Percentiles rank a stretch among this genome's conserved stretches.
Conservation (phyloP, 2,888 invertebrate species). For the Cryptops parisi region DNA sequence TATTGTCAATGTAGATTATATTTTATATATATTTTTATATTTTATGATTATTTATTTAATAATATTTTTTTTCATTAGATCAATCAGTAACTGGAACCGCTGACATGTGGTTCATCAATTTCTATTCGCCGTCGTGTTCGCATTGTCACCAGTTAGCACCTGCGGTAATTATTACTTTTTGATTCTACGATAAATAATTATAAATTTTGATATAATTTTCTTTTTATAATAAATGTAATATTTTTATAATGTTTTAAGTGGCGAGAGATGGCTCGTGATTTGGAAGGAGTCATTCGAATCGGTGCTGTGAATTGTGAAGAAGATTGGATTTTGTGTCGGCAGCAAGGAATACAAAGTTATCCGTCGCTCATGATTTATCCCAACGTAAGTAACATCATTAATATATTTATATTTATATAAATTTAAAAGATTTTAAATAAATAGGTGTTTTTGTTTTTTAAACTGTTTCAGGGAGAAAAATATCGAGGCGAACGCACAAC, state of each 20-base stretch:
- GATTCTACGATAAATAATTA: too few species aligned
- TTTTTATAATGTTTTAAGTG: conserved; percentile 36
- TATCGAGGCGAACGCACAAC: conserved; percentile 46
- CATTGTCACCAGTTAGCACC: conserved; percentile 73
- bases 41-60: conserved; percentile 1
- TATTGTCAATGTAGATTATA: not conserved
- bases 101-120: conserved; percentile 71
- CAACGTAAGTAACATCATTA: conserved; percentile 34
- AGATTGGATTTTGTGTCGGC: conserved; percentile 59
- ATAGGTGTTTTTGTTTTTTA: conserved; percentile 27
- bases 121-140: conserved; percentile 71
- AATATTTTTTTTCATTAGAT: conserved; percentile 26
- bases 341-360: conserved; percentile 56
- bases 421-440: conserved; percentile 30
- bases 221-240: not conserved
- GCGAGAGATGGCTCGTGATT: conserved; percentile 57
- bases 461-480: conserved; percentile 38
- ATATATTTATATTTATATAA: too few species aligned
- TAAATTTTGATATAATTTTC: not conserved
- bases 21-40: not conserved
- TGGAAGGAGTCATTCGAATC: conserved; percentile 63
- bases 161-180: conserved; percentile 31
- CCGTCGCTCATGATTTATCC: conserved; percentile 59
- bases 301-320: conserved; percentile 81
- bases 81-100: conserved; percentile 41